Conservation (phyloP, 2,888 invertebrate species). For the Cecidostiba fungosa region DNA sequence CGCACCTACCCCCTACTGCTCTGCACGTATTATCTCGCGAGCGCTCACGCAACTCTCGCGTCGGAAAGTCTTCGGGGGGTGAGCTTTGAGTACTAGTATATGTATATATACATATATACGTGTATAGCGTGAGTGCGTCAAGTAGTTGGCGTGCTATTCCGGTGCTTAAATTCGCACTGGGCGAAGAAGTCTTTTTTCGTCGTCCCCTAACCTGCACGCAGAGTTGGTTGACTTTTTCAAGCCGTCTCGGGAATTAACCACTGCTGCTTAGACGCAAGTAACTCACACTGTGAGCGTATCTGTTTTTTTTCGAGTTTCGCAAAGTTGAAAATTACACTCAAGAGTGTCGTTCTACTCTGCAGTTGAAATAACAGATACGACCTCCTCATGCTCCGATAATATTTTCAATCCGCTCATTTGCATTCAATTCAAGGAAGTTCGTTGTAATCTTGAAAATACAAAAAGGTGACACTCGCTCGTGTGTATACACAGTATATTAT, state of each 20-base stretch:
- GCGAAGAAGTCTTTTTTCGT: neutral
- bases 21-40: conserved; percentile 15
- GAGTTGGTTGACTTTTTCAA: conserved; percentile 17
- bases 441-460: neutral
- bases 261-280: neutral
- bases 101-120: neutral
- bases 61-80: neutral
- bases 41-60: neutral
- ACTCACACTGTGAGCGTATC: neutral
- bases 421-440: no score
- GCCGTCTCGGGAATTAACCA: neutral
- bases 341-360: no score
- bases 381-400: no score
- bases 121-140: conserved; percentile 28
- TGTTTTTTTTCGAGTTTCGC: no score
- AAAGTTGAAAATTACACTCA: no score
- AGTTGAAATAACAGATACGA: no score
- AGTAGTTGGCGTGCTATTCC: conserved; percentile 33
- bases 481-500: no score
- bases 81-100: neutral
- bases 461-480: neutral
- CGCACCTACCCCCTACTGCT: conserved; percentile 18
- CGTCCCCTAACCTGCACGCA: neutral
- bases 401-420: no score
- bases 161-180: conserved; percentile 38